phyloP scores from a whole-genome alignment of 2,797 vertebrate species.

The Echiichthys vipera region DNA sequence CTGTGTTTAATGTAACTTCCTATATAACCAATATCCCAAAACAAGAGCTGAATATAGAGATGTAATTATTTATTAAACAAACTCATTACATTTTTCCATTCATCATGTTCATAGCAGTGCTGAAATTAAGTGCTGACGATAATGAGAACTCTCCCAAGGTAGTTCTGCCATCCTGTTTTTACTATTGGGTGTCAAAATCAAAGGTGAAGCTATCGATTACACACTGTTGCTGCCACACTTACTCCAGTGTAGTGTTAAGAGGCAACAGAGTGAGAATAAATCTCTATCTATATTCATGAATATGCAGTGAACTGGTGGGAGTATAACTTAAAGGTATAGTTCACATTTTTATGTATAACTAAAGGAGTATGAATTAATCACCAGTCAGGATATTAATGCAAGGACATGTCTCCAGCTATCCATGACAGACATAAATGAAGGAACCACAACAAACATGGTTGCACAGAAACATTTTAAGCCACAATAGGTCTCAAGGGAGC shows the following conservation, averaged over 20 bases:
- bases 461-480: neutral
- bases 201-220: constrained; percentile 77
- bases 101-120: constrained; percentile 1
- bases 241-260: constrained; percentile 38
- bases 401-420: neutral
- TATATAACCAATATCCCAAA: constrained; percentile 38
- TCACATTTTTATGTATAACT: constrained; percentile 6
- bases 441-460: constrained; percentile 5
- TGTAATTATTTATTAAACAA: constrained; percentile 43
- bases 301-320: constrained; percentile 13
- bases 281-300: constrained; percentile 46
- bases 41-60: constrained; percentile 25
- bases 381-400: neutral
- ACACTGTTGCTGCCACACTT: constrained; percentile 60
- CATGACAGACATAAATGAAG: neutral
- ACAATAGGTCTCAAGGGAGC: neutral
- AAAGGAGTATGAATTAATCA: neutral
- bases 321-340: constrained; percentile 15
- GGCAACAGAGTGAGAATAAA: constrained; percentile 51
- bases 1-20: constrained; percentile 18
- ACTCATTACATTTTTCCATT: constrained; percentile 20
- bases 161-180: constrained; percentile 50
- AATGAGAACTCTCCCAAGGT: constrained; percentile 47
- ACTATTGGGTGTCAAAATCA: constrained; percentile 72
- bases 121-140: constrained; percentile 46